Percentiles rank a stretch among this genome's conserved stretches.
Evolutionary conservation across 2,113 vertebrate species (phyloP).

Genomic region (Urocitellus parryii): DNA sequence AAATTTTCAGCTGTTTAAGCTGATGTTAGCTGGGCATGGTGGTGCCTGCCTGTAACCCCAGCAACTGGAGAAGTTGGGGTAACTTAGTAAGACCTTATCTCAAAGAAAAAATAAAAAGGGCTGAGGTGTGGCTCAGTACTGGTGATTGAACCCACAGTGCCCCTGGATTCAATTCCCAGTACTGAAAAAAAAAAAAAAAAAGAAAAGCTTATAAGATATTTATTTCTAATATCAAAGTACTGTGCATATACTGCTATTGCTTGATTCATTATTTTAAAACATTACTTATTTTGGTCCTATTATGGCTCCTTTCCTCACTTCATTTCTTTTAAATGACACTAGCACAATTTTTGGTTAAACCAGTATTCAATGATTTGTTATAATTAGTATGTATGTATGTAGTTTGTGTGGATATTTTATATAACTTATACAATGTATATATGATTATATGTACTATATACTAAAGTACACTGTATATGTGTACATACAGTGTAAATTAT

Average conservation of each 20-base stretch:
- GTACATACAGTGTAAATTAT: not conserved
- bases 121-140: no score
- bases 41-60: no score
- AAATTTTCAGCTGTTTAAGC: constrained; percentile 17
- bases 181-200: no score
- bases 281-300: constrained; percentile 42
- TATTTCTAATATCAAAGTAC: constrained; percentile 37
- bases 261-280: constrained; percentile 46
- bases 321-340: constrained; percentile 18
- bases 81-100: no score
- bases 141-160: no score
- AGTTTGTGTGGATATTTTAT: constrained; percentile 12
- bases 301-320: not conserved
- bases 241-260: constrained; percentile 8
- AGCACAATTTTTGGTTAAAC: constrained; percentile 7
- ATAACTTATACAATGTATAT: not conserved
- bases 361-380: constrained; percentile 19
- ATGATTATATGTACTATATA: not conserved
- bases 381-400: not conserved
- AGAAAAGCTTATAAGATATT: no score
- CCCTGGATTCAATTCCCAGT: no score
- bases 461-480: not conserved
- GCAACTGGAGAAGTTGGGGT: no score
- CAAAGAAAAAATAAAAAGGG: no score
- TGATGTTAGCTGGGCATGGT: not conserved